Evolutionary conservation across 2,113 vertebrate genomes (phyloP).

Genomic region (Epinephelus cyanopodus): DNA sequence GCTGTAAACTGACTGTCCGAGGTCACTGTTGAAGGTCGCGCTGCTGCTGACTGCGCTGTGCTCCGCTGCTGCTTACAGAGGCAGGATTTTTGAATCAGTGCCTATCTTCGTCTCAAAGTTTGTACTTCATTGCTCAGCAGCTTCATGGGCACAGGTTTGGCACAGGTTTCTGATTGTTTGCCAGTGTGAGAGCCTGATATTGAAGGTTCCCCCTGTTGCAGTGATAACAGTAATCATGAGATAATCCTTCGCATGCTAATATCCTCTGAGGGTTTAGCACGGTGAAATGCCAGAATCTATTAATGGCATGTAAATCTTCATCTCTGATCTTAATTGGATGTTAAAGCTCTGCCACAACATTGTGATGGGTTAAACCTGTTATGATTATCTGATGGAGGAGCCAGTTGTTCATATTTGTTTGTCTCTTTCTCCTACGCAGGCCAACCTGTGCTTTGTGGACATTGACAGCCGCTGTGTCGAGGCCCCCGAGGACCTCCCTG

Average conservation of each 20-base stretch:
- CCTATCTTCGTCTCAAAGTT: constrained; percentile 10
- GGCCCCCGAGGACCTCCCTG: constrained; percentile 92
- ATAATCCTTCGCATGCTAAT: constrained; percentile 51
- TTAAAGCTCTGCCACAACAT: constrained; percentile 24
- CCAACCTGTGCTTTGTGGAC: constrained; percentile 97
- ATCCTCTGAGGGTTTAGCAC: constrained; percentile 17
- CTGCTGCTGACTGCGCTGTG: constrained; percentile 63
- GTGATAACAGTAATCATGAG: constrained; percentile 34
- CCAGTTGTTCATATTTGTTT: background rate
- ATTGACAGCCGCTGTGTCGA: constrained; percentile 95
- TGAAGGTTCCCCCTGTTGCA: constrained; percentile 18
- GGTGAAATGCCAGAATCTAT: constrained; percentile 45
- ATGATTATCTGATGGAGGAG: constrained; percentile 45
- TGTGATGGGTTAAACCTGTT: constrained; percentile 42
- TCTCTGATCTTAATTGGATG: constrained; percentile 53
- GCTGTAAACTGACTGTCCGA: constrained; percentile 49
- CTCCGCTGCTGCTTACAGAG: constrained; percentile 57
- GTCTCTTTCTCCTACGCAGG: constrained; percentile 80
- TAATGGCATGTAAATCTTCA: constrained; percentile 43
- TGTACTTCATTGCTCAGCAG: constrained; percentile 44
- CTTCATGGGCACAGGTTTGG: constrained; percentile 13
- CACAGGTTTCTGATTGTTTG: constrained; percentile 20
- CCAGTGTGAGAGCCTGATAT: background rate
- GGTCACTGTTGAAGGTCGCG: constrained; percentile 66
- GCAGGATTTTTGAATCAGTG: constrained; percentile 51